Evolutionary conservation across 1,140 invertebrate genomes (phyloP).

Genomic region (Alviniconcha marisindica): DNA sequence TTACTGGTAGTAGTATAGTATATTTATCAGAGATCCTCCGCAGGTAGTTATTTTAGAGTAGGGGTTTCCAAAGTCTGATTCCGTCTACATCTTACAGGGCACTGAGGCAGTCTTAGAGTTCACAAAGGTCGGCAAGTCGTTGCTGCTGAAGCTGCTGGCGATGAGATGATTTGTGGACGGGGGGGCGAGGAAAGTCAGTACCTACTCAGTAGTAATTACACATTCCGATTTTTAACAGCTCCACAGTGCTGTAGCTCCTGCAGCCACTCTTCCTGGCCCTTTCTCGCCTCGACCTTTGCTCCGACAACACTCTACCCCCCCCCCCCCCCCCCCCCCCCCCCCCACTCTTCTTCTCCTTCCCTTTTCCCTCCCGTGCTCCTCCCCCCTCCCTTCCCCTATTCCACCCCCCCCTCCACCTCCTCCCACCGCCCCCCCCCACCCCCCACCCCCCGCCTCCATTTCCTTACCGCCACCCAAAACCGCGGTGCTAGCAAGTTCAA

Average conservation of each 20-base stretch:
- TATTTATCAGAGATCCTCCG: too few relatives aligned
- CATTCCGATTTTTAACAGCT: not conserved
- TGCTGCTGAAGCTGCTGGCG: not conserved
- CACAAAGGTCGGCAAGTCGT: too few relatives aligned
- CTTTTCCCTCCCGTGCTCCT: too few relatives aligned
- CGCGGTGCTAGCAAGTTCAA: not conserved
- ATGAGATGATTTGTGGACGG: not conserved
- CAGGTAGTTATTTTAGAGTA: too few relatives aligned
- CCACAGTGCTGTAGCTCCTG: not conserved
- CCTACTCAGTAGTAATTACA: not conserved
- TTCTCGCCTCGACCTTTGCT: not conserved
- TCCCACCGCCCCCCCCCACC: not conserved
- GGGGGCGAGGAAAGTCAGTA: not conserved
- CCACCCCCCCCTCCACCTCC: not conserved
- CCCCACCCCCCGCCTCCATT: not conserved
- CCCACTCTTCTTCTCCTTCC: too few relatives aligned
- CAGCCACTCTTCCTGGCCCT: not conserved
- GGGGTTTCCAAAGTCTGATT: too few relatives aligned
- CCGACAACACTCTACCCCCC: not conserved
- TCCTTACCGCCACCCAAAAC: not conserved
- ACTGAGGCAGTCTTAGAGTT: too few relatives aligned
- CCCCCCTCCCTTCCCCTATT: too few relatives aligned
- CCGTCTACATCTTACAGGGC: too few relatives aligned
- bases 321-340: too few relatives aligned
- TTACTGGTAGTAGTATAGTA: too few relatives aligned